Evolutionary conservation across 2,113 vertebrate genomes (phyloP).

Genomic region (Electrona antarctica): DNA sequence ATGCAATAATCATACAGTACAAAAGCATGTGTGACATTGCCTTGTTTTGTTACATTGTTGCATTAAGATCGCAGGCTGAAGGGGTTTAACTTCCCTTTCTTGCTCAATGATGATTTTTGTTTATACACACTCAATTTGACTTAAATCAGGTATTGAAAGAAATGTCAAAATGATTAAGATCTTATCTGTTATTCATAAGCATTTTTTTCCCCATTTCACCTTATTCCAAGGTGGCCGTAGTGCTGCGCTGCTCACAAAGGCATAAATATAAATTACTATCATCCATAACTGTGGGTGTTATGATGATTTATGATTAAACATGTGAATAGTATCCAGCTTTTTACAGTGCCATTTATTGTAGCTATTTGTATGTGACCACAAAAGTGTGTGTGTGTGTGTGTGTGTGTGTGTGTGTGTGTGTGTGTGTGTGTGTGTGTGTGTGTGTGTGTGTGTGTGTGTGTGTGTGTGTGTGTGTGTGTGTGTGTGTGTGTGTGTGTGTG

Average conservation of each 20-base stretch:
- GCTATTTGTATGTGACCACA: no score
- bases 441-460: not conserved
- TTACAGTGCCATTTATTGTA: no score
- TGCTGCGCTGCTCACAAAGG: constrained; percentile 9
- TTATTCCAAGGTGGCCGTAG: not conserved
- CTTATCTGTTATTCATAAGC: constrained; percentile 48
- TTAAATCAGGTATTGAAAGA: constrained; percentile 21
- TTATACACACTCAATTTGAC: constrained; percentile 24
- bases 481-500: not conserved
- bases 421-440: constrained; percentile 12
- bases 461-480: no score
- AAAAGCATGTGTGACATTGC: no score
- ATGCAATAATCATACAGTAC: no score
- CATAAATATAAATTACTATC: constrained; percentile 31
- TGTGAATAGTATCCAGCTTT: not conserved
- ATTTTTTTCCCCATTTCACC: constrained; percentile 51
- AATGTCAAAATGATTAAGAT: constrained; percentile 14
- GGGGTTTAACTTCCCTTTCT: not conserved
- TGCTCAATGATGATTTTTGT: constrained; percentile 23
- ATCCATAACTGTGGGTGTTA: constrained; percentile 36
- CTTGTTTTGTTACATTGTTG: no score
- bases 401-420: not conserved
- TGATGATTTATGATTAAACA: constrained; percentile 4
- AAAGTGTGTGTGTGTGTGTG: no score
- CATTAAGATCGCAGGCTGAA: not conserved